A percentile compares a stretch with the other conserved stretches of the same genome.
Conservation (phyloP, 2,113 vertebrate genomes). For the Corvus cornix region DNA sequence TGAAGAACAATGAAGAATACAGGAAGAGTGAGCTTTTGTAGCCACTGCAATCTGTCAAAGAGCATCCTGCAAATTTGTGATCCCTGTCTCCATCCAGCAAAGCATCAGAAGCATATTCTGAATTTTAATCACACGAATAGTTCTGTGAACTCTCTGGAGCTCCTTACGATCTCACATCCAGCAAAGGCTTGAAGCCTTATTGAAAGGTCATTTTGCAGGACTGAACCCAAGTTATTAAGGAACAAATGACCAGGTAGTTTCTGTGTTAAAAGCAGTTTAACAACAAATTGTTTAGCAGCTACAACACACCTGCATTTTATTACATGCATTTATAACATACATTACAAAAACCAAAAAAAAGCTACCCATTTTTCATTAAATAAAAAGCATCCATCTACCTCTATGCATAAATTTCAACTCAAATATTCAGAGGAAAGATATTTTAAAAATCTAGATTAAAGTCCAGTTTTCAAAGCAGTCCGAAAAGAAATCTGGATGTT, state of each 20-base stretch:
- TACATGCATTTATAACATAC: background rate
- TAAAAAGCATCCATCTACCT: background rate
- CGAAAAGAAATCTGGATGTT: background rate
- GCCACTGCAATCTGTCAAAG: background rate
- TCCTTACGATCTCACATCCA: background rate
- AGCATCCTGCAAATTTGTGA: background rate
- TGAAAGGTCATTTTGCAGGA: background rate
- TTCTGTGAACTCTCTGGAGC: background rate
- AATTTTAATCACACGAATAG: background rate
- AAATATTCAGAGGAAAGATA: background rate
- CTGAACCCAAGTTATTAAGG: background rate
- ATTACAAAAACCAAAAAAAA: background rate
- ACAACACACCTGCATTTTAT: background rate
- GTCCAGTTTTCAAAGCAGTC: background rate
- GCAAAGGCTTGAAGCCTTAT: background rate
- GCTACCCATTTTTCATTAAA: background rate
- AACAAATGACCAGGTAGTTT: background rate
- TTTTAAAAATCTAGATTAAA: background rate
- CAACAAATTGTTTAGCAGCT: background rate
- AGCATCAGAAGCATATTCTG: background rate
- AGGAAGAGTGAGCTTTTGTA: background rate
- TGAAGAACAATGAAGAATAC: background rate
- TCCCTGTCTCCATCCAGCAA: background rate
- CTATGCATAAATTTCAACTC: background rate
- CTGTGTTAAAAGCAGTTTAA: background rate